These are phyloP conservation scores for Napeogenes sylphis DNA, from an alignment of 2,888 invertebrate genomes.

Conservation along the genomic window DNA sequence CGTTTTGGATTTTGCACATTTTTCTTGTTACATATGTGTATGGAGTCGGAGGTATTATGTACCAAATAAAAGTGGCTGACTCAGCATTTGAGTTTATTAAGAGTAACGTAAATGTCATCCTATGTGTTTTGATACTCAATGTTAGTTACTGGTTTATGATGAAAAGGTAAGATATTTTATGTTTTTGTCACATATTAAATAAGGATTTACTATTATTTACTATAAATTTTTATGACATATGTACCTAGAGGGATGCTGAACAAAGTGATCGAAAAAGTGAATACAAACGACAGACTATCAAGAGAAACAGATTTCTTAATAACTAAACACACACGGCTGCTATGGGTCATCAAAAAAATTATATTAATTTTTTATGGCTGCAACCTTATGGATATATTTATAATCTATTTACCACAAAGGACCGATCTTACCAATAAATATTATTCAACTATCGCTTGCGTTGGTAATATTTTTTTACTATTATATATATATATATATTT, in stretches of 20 bases:
- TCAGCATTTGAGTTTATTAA: constrained; percentile 49
- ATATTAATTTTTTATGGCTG: constrained; percentile 47
- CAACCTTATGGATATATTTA: constrained; percentile 39
- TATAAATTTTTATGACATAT: not conserved
- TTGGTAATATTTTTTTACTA: constrained; percentile 41
- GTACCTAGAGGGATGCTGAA: constrained; percentile 40
- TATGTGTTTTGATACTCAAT: constrained; percentile 45
- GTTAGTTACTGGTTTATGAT: constrained; percentile 56
- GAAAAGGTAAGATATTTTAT: constrained; percentile 42
- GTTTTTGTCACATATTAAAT: not conserved
- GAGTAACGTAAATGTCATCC: constrained; percentile 52
- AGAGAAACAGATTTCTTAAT: constrained; percentile 33
- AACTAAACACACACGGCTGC: constrained; percentile 39
- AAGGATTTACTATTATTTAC: not conserved
- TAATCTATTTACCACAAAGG: constrained; percentile 54
- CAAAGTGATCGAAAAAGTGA: constrained; percentile 39
- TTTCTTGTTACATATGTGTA: constrained; percentile 53
- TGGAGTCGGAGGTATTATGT: constrained; percentile 46
- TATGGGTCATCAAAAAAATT: constrained; percentile 48
- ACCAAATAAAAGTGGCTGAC: constrained; percentile 45
- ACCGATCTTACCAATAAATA: constrained; percentile 40
- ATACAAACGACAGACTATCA: constrained; percentile 42
- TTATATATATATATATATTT: not conserved
- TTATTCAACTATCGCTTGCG: constrained; percentile 56
- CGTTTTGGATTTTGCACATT: constrained; percentile 53